phyloP scores from a whole-genome alignment of 2,888 invertebrate genomes.

The Stenolophus ochropezus region DNA sequence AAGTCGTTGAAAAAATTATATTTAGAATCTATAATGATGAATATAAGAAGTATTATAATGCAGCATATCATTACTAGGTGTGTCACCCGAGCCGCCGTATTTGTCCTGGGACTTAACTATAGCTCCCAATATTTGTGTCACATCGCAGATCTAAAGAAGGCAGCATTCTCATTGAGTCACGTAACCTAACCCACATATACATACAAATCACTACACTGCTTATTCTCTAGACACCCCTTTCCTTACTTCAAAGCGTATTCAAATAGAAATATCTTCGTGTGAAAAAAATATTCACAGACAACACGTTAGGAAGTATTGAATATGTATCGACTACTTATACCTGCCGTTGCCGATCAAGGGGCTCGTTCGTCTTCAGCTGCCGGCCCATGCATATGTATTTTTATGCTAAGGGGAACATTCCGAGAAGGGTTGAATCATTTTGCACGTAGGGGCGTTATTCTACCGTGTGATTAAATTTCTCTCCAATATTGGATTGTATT shows the following conservation, averaged over 20 bases:
- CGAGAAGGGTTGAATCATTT: slow-evolving; percentile 53
- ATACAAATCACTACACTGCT: slow-evolving; percentile 37
- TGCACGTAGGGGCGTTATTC: slow-evolving; percentile 44
- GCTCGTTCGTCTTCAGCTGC: slow-evolving; percentile 20
- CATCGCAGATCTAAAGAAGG: slow-evolving; percentile 21
- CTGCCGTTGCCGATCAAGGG: slow-evolving; percentile 32
- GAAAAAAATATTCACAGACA: slow-evolving; percentile 50
- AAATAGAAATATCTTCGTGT: slow-evolving; percentile 55
- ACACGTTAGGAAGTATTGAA: slow-evolving; percentile 53
- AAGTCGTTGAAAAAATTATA: neutral
- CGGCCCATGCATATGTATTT: slow-evolving; percentile 44
- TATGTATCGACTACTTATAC: slow-evolving; percentile 57
- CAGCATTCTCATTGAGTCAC: slow-evolving; percentile 22
- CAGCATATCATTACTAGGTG: slow-evolving; percentile 6
- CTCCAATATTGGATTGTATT: slow-evolving; percentile 47
- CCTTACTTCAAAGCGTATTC: slow-evolving; percentile 45
- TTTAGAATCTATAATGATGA: neutral
- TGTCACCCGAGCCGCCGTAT: slow-evolving; percentile 3
- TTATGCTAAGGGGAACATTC: slow-evolving; percentile 33
- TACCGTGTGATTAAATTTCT: slow-evolving; percentile 53
- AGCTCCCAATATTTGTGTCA: slow-evolving; percentile 16
- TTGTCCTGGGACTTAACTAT: slow-evolving; percentile 31
- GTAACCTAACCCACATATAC: slow-evolving; percentile 33
- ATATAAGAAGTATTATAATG: neutral
- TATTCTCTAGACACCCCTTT: slow-evolving; percentile 31